Conservation (phyloP, 2,797 vertebrate genomes). For the Rhinella marina region DNA sequence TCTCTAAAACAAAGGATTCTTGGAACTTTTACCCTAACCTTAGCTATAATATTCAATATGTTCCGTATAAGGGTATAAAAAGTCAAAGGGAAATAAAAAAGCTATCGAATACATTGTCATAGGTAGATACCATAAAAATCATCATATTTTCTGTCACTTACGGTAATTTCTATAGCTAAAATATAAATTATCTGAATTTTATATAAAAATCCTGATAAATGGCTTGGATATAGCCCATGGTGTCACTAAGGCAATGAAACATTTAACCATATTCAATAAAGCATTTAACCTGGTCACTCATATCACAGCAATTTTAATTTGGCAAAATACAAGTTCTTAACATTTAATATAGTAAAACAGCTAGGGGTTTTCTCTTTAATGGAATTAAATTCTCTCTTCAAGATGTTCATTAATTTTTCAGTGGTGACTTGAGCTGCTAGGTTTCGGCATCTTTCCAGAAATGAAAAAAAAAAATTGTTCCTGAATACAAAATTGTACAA, state of each 20-base stretch:
- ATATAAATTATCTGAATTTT: background rate
- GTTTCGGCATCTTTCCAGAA: constrained; percentile 4
- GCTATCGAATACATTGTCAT: background rate
- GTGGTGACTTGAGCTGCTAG: background rate
- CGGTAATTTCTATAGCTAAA: background rate
- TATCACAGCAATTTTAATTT: background rate
- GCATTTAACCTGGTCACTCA: constrained; percentile 9
- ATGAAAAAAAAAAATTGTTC: background rate
- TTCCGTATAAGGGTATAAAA: no score
- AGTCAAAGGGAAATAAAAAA: no score
- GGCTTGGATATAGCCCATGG: background rate
- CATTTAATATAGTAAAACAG: constrained; percentile 11
- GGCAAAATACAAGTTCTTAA: constrained; percentile 9
- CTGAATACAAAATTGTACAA: background rate
- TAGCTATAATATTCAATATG: no score
- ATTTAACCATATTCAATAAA: background rate
- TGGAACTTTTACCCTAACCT: no score
- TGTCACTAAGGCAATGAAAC: background rate
- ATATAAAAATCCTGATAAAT: background rate
- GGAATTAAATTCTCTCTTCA: constrained; percentile 18
- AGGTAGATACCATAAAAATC: background rate
- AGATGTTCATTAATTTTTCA: constrained; percentile 23
- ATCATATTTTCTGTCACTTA: no score
- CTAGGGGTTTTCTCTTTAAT: constrained; percentile 1
- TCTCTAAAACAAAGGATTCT: no score